Evolutionary conservation across 2,888 invertebrate genomes (phyloP), one percentile per base, ranked within the genome.

Genomic region (Ochlodes sylvanus): DNA sequence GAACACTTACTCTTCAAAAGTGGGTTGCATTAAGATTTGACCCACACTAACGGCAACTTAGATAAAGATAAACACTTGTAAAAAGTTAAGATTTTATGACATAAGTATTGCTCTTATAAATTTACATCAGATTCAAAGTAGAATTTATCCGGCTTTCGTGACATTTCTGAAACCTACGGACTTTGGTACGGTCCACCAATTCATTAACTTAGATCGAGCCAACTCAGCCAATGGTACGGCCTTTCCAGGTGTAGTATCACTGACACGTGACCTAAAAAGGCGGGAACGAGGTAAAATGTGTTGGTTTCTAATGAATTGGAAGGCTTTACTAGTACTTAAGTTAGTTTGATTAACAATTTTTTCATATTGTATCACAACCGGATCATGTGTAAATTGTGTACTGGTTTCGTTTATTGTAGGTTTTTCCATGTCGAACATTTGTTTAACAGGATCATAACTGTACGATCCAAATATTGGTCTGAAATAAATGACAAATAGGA

Each of bases 401-500:
- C 5, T 15, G 14, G 56, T 56, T n/a, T 15, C 54, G 41, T 52
- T 72, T 41, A 9, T 68, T 57, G 4, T 10, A 0, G 12, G 12
- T n/a, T 19, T n/a, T 15, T 65, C 64, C 50, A 57, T 14, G 52
- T 80, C 77, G 64, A 86, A 86, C 6, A 65, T 65, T 55, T 79
- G 75, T 14, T 66, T 75, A 14, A 82, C 62, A 14, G 80, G 78
- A 70, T 84, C 76, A 52, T 78, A 79, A 47, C 70, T 73, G 67
- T 79, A 78, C 0, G 86, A 84, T 4, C 86, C 86, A 63, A 86
- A 82, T 65, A 86, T 81, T 19, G 85, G 72, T 5, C 86, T 86
- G 79, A 62, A 84, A 83, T 32, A 54, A 56, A 68, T 58, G n/a
- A n/a, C 27, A n/a, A 56, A 14, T n/a, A 42, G 56, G 1, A 4